Conservation (phyloP, 2,113 vertebrate genomes). For the Baryphthengus martii region DNA sequence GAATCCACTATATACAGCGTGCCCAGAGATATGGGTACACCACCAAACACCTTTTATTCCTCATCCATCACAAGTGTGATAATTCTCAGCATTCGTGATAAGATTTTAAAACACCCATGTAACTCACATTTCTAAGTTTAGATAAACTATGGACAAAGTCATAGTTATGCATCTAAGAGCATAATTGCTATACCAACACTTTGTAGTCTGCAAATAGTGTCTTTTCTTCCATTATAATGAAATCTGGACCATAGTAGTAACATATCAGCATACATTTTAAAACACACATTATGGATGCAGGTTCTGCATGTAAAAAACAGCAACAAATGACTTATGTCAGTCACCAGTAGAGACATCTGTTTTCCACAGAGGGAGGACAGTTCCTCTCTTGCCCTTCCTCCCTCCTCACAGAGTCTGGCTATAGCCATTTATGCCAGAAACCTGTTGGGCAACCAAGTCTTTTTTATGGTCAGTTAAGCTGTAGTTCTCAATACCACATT, state of each 20-base stretch:
- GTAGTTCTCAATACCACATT: not conserved
- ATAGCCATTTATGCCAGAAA: not conserved
- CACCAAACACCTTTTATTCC: not conserved
- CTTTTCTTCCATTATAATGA: not conserved
- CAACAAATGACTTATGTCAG: not conserved
- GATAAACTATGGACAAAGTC: not conserved
- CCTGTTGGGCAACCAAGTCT: not conserved
- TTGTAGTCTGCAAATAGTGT: not conserved
- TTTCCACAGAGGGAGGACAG: not conserved
- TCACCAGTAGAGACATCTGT: not conserved
- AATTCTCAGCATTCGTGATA: not conserved
- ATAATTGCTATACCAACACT: not conserved
- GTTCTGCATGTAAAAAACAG: not conserved
- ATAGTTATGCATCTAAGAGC: not conserved
- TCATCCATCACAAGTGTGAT: not conserved
- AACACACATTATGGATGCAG: fast-evolving
- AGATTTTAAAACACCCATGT: not conserved
- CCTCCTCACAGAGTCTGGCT: not conserved
- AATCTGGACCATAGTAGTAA: not conserved
- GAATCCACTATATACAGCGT: not conserved
- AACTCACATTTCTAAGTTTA: not conserved
- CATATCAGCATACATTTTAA: not conserved
- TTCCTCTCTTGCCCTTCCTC: not conserved
- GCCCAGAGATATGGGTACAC: not conserved
- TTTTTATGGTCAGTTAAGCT: not conserved